These are phyloP conservation scores for Taeniopygia guttata DNA, from an alignment of 2,797 vertebrate genomes.

Conservation along the genomic window DNA sequence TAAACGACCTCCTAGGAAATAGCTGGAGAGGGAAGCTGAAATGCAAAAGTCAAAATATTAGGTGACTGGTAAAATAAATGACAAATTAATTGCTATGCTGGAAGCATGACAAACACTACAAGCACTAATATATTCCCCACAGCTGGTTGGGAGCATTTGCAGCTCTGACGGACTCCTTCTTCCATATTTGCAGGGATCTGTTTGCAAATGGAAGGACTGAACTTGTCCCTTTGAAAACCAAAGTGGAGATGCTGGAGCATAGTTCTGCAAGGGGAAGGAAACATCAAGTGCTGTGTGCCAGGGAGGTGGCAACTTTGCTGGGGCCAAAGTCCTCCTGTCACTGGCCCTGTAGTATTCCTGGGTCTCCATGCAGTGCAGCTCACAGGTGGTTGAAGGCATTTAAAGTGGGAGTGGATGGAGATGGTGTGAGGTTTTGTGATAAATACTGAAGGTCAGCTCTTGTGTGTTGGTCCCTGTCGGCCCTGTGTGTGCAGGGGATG, in stretches of 20 bases:
- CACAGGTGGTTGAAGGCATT: background rate
- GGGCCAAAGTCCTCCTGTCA: background rate
- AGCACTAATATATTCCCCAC: background rate
- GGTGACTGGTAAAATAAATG: background rate
- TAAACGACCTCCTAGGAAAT: background rate
- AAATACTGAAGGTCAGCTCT: background rate
- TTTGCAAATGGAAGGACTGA: background rate
- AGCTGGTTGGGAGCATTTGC: background rate
- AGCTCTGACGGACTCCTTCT: background rate
- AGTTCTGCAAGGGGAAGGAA: background rate
- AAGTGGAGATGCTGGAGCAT: background rate
- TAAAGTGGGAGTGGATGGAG: background rate
- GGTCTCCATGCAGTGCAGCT: accelerated
- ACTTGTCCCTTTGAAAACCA: background rate
- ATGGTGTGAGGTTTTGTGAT: background rate
- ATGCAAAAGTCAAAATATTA: background rate
- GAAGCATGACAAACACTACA: background rate
- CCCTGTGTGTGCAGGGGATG: background rate
- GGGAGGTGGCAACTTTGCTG: background rate
- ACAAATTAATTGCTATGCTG: background rate
- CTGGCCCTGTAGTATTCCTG: background rate
- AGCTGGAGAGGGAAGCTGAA: background rate
- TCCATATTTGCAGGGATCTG: accelerated
- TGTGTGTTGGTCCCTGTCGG: background rate
- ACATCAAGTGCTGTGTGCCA: background rate